phyloP scores from a whole-genome alignment of 1,140 invertebrate genomes.

The Tetramorium alpestre region DNA sequence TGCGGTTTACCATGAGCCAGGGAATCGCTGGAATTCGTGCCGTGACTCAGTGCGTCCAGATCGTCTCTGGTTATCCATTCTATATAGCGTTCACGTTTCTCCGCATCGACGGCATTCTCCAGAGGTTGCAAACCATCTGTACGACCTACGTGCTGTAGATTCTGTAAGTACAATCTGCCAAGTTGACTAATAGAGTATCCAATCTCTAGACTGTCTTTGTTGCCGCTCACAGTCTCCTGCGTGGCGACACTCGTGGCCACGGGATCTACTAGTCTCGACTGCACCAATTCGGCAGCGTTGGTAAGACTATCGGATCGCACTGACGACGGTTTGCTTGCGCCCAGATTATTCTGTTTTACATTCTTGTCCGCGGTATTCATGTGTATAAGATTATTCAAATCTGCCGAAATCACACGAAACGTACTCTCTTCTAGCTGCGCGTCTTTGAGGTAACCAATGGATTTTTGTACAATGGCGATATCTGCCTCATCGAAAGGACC shows the following conservation, averaged over 20 bases:
- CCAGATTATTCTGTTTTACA: background rate
- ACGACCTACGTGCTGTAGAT: constrained; percentile 65
- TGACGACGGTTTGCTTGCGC: constrained; percentile 3
- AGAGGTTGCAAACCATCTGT: constrained; percentile 41
- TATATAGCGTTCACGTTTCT: constrained; percentile 72
- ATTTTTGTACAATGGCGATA: background rate
- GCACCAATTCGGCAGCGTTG: background rate
- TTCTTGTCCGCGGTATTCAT: background rate
- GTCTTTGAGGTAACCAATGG: background rate
- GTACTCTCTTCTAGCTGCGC: constrained; percentile 22
- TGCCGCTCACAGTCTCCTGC: constrained; percentile 71
- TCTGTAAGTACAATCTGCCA: constrained; percentile 73
- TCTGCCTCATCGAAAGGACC: constrained; percentile 18
- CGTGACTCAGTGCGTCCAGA: constrained; percentile 71
- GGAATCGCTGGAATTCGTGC: constrained; percentile 74
- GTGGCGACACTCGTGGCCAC: constrained; percentile 60
- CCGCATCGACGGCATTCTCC: constrained; percentile 55
- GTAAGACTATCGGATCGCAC: constrained; percentile 25
- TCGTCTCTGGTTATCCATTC: constrained; percentile 74
- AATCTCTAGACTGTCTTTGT: constrained; percentile 80
- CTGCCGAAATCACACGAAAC: constrained; percentile 18
- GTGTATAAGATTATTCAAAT: background rate
- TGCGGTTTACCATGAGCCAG: constrained; percentile 75
- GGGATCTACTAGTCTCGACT: constrained; percentile 15
- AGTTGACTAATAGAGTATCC: constrained; percentile 81